phyloP scores from a whole-genome alignment of 2,113 vertebrate species.

The Python bivittatus region DNA sequence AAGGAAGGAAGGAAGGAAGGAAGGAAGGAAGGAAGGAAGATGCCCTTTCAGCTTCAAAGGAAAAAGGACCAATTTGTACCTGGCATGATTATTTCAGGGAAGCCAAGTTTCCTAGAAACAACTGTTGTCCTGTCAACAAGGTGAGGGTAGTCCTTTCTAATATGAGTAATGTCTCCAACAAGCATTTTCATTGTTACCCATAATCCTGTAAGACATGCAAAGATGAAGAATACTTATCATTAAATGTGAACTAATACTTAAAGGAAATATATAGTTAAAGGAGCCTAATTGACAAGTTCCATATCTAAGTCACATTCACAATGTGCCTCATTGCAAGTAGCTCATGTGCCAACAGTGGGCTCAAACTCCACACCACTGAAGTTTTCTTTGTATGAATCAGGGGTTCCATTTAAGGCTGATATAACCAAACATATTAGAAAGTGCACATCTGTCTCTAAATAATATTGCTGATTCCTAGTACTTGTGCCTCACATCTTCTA shows the following conservation, averaged over 20 bases:
- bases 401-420: neutral
- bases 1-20: neutral
- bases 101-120: constrained; percentile 94
- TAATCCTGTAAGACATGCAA: constrained; percentile 75
- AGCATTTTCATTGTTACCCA: constrained; percentile 98
- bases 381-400: neutral
- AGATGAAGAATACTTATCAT: neutral
- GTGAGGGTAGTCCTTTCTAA: constrained; percentile 95
- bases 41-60: neutral
- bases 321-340: no score
- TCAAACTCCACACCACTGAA: neutral
- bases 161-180: constrained; percentile 90
- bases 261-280: neutral
- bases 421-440: neutral
- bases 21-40: neutral
- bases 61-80: constrained; percentile 65
- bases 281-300: neutral
- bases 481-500: neutral
- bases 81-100: constrained; percentile 99
- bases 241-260: neutral
- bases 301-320: neutral
- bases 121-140: constrained; percentile 95
- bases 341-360: neutral
- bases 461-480: neutral
- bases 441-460: neutral